Base-by-base conservation (phyloP, 2,113 vertebrate genomes). In the Dicrurus megarhynchus region DNA sequence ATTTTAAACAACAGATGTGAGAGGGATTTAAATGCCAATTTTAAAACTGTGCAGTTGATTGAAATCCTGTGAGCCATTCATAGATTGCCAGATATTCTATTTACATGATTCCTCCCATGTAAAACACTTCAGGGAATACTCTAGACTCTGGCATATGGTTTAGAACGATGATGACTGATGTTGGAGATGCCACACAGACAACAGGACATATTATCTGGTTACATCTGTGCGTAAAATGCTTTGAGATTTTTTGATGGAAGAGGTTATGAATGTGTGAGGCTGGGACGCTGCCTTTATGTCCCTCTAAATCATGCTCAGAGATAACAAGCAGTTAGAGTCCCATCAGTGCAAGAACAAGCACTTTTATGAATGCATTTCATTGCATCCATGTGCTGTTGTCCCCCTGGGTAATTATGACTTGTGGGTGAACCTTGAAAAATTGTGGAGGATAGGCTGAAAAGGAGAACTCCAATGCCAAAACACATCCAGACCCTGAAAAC, bases 111-210 rank as follows among this genome's bases (percentile, higher is more conserved):
- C 76, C 64, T 93, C 83, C 73, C 22, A 71, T 95, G 80, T 79
- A 90, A 95, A 95, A 97, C 94, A 87, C 90, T 95, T 89, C 68
- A 94, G 92, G 90, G 96, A 96, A 94, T 96, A 95, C 90, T 92
- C 88, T 71, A 88, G 95, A 84, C 79, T 87, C 76, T 64, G 85
- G 73, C 86, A 93, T 90, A 95, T 71, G 95, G 90, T 89, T 93
- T 63, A 94, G 93, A 93, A 95, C 56, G 88, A 94, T 83, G 93
- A 87, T 76, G 92, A 83, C 94, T 13, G 24, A 90, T 89, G 92
- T 19, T 88, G 76, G 86, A 96, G 83, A 95, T 95, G 92, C 94
- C 96, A 92, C 86, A 90, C 69, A 94, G 96, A 95, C 96, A 96
- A 94, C 95, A 94, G 95, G 96, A 90, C 61, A 73, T 81, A 68